phyloP scores from a whole-genome alignment of 2,113 vertebrate genomes.

The Sciurus niger region DNA sequence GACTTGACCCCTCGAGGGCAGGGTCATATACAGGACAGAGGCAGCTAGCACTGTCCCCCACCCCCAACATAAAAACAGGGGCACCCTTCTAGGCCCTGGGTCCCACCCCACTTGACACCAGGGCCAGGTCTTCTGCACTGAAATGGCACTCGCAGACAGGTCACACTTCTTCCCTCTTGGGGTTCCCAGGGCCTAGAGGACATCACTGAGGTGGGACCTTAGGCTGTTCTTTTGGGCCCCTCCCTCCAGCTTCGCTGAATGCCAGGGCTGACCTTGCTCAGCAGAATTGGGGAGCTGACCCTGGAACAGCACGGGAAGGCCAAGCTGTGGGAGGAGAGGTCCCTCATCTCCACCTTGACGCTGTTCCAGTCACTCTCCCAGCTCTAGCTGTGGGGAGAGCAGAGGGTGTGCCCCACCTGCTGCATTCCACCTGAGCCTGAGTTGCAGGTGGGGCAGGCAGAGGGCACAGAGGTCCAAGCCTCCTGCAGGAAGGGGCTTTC shows the following conservation, averaged over 20 bases:
- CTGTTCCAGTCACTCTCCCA: neutral
- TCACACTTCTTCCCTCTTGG: neutral
- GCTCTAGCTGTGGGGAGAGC: neutral
- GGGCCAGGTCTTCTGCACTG: slow-evolving; percentile 7
- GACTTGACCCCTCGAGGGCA: slow-evolving; percentile 83
- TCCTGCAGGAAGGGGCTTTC: neutral
- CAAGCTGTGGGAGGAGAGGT: neutral
- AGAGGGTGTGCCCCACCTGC: neutral
- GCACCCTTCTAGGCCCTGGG: slow-evolving; percentile 4
- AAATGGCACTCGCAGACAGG: neutral
- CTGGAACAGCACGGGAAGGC: neutral
- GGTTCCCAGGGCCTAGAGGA: neutral
- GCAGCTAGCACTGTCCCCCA: slow-evolving; percentile 19
- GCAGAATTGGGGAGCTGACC: neutral
- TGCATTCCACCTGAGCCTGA: neutral
- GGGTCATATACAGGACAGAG: slow-evolving; percentile 82
- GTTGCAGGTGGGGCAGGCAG: neutral
- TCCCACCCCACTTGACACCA: neutral
- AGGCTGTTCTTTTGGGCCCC: neutral
- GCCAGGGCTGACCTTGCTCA: neutral
- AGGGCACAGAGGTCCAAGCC: neutral
- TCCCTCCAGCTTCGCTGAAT: neutral
- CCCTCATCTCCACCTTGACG: neutral
- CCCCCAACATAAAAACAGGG: slow-evolving; percentile 55
- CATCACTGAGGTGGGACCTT: too few relatives aligned